Percentiles rank a stretch among this genome's conserved stretches.
Evolutionary conservation across 2,888 invertebrate genomes (phyloP).

Genomic region (Marasmarcha lunaedactyla): DNA sequence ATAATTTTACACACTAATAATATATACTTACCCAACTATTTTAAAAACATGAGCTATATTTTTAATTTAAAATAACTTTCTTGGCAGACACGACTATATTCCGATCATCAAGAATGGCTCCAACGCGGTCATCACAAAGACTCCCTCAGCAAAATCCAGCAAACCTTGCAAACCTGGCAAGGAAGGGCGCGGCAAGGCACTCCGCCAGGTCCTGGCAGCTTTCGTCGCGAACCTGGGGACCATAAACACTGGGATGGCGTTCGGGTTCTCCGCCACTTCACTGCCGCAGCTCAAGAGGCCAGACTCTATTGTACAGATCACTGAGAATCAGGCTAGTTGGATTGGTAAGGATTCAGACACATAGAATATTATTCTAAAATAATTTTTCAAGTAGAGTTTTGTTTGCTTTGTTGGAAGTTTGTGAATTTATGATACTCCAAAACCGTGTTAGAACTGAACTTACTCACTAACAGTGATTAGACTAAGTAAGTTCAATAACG

Average conservation of each 20-base stretch:
- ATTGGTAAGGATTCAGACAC: slow-evolving; percentile 72
- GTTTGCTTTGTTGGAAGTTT: no score
- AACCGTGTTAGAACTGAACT: no score
- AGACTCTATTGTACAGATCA: slow-evolving; percentile 62
- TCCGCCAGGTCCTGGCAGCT: slow-evolving; percentile 72
- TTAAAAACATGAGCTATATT: no score
- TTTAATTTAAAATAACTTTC: no score
- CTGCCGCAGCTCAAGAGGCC: slow-evolving; percentile 69
- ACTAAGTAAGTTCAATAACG: no score
- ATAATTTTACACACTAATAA: no score
- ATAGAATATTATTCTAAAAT: no score
- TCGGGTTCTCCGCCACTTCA: slow-evolving; percentile 77
- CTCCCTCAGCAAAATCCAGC: slow-evolving; percentile 25
- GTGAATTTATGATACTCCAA: no score
- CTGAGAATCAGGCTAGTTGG: slow-evolving; percentile 73
- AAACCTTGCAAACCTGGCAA: slow-evolving; percentile 32
- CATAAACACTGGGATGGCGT: slow-evolving; percentile 77
- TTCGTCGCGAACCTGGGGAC: slow-evolving; percentile 76
- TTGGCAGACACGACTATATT: slow-evolving; percentile 41
- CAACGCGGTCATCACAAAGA: slow-evolving; percentile 32
- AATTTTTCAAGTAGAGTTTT: no score
- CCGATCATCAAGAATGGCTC: slow-evolving; percentile 53
- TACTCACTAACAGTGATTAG: no score
- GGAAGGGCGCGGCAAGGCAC: slow-evolving; percentile 50
- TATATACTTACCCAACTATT: no score